These are phyloP conservation scores for Petrolisthes cinctipes DNA, from an alignment of 2,888 invertebrate species.

Conservation along the genomic window DNA sequence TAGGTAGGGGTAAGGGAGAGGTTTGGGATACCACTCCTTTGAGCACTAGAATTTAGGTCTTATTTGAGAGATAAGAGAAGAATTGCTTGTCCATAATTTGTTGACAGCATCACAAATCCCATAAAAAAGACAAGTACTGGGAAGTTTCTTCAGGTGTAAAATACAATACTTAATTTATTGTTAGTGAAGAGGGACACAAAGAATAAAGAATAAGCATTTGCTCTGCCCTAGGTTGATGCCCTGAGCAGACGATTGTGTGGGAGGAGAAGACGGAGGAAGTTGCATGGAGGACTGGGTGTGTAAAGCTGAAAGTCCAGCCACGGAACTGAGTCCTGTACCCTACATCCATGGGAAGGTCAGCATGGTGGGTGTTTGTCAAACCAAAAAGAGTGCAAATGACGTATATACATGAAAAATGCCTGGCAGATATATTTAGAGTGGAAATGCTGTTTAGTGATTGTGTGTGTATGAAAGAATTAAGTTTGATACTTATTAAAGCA, in stretches of 20 bases:
- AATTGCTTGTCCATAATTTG: background rate
- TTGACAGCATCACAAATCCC: background rate
- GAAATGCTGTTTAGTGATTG: too few species aligned
- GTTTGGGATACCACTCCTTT: background rate
- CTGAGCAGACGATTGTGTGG: background rate
- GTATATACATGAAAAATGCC: too few species aligned
- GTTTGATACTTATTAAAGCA: too few species aligned
- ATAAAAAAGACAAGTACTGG: too few species aligned
- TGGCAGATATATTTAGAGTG: too few species aligned
- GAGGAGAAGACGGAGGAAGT: background rate
- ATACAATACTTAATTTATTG: background rate
- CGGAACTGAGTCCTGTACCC: background rate
- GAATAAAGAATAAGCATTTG: background rate
- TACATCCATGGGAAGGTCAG: background rate
- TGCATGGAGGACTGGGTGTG: background rate
- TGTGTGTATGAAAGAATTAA: too few species aligned
- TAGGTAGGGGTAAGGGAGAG: constrained; percentile 41
- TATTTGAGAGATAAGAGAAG: constrained; percentile 8
- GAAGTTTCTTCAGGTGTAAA: background rate
- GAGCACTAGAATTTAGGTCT: background rate
- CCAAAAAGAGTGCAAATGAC: too few species aligned
- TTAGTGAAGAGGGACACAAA: background rate
- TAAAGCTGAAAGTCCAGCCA: background rate
- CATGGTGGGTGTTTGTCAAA: too few species aligned
- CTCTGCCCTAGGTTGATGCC: background rate